Percentiles rank a stretch among this genome's conserved stretches.
These are phyloP conservation scores for Epinotia brunnichana DNA, from an alignment of 2,888 invertebrate species.

Conservation along the genomic window DNA sequence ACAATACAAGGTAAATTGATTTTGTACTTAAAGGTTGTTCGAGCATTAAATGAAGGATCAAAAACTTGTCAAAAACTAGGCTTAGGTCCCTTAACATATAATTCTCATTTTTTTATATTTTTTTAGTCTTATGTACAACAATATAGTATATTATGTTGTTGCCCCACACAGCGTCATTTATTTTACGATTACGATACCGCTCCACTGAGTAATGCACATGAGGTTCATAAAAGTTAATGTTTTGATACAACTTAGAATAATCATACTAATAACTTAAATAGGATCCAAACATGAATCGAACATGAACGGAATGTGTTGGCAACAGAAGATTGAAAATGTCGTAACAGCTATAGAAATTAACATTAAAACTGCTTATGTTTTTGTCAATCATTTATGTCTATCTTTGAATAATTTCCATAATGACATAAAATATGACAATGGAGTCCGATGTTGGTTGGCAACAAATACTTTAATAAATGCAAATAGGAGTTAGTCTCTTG, in stretches of 20 bases:
- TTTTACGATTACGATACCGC: slow-evolving; percentile 14
- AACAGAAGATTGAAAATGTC: neutral
- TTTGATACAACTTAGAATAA: neutral
- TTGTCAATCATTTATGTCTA: slow-evolving; percentile 20
- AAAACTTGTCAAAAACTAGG: neutral
- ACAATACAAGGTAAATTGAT: too few species aligned
- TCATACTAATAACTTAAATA: slow-evolving; percentile 2
- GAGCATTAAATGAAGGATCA: neutral
- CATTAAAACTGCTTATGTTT: slow-evolving; percentile 15
- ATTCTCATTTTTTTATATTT: neutral
- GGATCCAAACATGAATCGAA: neutral
- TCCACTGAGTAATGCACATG: slow-evolving; percentile 4
- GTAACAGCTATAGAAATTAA: slow-evolving; percentile 8
- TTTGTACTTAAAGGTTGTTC: neutral
- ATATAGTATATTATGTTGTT: neutral
- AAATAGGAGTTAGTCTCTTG: neutral
- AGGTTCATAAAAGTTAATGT: slow-evolving; percentile 19
- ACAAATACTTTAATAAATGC: slow-evolving; percentile 10
- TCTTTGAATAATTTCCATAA: slow-evolving; percentile 27
- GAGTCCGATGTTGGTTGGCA: neutral
- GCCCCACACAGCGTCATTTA: slow-evolving; percentile 11
- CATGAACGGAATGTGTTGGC: neutral
- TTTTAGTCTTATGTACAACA: too few species aligned
- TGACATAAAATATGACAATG: slow-evolving; percentile 18
- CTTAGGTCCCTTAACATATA: neutral